Percentiles rank a stretch among this genome's conserved stretches.
These are phyloP conservation scores for Microcebus jonahi DNA, from an alignment of 2,113 vertebrate species.

Conservation along the genomic window DNA sequence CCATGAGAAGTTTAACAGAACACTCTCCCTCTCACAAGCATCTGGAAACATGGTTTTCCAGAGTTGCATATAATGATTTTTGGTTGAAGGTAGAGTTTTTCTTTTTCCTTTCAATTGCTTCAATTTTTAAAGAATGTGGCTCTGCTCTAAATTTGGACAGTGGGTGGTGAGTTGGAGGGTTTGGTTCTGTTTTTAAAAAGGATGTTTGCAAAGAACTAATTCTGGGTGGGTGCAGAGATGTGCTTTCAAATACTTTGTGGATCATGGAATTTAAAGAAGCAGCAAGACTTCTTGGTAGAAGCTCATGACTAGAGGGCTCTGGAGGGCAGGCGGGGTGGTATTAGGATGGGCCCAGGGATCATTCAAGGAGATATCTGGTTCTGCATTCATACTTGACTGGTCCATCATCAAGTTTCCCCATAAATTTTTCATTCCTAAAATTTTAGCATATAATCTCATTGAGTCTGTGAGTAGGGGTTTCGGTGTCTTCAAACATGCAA, in stretches of 20 bases:
- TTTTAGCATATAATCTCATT: background rate
- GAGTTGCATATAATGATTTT: background rate
- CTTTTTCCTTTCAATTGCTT: background rate
- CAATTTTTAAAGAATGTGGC: background rate
- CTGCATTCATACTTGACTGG: background rate
- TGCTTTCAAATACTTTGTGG: background rate
- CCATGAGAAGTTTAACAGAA: background rate
- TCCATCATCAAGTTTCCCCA: background rate
- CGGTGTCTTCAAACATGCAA: background rate
- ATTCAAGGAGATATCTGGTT: background rate
- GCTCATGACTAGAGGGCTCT: background rate
- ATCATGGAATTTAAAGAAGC: background rate
- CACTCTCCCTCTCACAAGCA: background rate
- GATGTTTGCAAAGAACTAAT: background rate
- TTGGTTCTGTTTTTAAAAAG: slow-evolving; percentile 14
- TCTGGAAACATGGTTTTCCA: background rate
- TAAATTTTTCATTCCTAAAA: background rate
- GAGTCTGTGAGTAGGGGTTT: background rate
- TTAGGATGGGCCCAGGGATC: background rate
- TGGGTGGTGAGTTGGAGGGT: background rate
- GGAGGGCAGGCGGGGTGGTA: background rate
- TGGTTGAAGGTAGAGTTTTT: background rate
- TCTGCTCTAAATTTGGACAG: background rate
- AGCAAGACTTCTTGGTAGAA: background rate
- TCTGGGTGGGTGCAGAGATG: background rate